phyloP scores from a whole-genome alignment of 2,113 vertebrate species.

The Limnothrissa miodon region DNA sequence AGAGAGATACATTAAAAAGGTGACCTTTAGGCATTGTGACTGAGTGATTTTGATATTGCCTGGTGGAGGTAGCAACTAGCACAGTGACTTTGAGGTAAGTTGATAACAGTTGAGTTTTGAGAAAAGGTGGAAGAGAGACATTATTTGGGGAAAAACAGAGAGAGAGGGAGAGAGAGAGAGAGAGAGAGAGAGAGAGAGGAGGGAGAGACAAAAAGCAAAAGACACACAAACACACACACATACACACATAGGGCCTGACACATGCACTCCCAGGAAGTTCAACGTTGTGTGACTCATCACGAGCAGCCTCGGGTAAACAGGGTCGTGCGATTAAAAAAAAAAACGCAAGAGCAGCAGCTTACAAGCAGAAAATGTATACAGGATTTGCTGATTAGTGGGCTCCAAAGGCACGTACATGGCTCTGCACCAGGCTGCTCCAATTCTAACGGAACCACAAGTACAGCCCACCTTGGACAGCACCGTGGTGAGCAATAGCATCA shows the following conservation, averaged over 20 bases:
- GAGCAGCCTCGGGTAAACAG: conserved; percentile 8
- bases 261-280: neutral
- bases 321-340: neutral
- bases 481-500: neutral
- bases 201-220: neutral
- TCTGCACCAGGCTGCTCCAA: conserved; percentile 1
- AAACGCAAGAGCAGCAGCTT: neutral
- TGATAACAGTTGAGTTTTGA: neutral
- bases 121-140: neutral
- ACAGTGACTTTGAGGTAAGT: neutral
- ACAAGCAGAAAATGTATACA: conserved; percentile 5
- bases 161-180: neutral
- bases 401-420: neutral
- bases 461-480: neutral
- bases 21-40: neutral
- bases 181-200: neutral
- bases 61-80: neutral
- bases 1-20: neutral
- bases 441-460: neutral
- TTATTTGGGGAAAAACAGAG: too few relatives aligned
- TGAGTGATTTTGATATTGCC: neutral
- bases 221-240: neutral
- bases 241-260: neutral
- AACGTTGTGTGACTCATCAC: conserved; percentile 11
- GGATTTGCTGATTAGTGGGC: conserved; percentile 14